These are phyloP conservation scores for Apis florea DNA, from an alignment of 1,140 invertebrate genomes.

Conservation along the genomic window DNA sequence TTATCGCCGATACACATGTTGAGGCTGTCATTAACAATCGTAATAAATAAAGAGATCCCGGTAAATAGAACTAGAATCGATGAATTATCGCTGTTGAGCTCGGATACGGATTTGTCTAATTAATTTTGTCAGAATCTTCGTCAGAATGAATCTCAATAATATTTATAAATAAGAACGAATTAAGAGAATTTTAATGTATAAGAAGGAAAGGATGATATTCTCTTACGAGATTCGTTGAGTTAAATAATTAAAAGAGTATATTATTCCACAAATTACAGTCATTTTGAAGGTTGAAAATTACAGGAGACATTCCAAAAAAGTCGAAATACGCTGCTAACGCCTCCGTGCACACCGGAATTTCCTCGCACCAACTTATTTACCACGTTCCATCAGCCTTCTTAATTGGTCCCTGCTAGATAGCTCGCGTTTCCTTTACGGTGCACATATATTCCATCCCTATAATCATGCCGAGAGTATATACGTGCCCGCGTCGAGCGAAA, in stretches of 20 bases:
- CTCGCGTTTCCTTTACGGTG: slow-evolving; percentile 40
- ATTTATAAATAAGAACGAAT: too few relatives aligned
- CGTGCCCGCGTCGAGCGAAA: slow-evolving; percentile 19
- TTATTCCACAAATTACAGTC: slow-evolving; percentile 28
- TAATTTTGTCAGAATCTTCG: too few relatives aligned
- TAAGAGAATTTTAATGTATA: too few relatives aligned
- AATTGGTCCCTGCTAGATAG: slow-evolving; percentile 42
- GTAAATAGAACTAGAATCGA: not conserved
- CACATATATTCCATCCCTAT: slow-evolving; percentile 31
- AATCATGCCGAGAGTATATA: slow-evolving; percentile 25
- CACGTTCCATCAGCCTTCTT: slow-evolving; percentile 39
- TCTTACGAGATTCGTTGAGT: not conserved
- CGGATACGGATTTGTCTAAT: not conserved
- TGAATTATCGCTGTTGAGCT: not conserved
- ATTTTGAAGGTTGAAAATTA: slow-evolving; percentile 18
- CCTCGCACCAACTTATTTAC: slow-evolving; percentile 30
- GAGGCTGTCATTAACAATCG: not conserved
- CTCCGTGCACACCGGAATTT: slow-evolving; percentile 23
- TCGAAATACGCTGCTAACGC: not conserved
- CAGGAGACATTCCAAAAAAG: slow-evolving; percentile 28
- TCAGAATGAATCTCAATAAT: too few relatives aligned
- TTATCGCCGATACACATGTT: slow-evolving; percentile 2
- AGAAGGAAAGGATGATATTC: not conserved
- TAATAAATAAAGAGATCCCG: not conserved
- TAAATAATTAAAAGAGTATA: not conserved